A percentile compares a stretch with the other conserved stretches of the same genome.
Evolutionary conservation across 37 sponge, comb jelly and placozoan genomes (phyloP).

Genomic region (Halichondria panicea): DNA sequence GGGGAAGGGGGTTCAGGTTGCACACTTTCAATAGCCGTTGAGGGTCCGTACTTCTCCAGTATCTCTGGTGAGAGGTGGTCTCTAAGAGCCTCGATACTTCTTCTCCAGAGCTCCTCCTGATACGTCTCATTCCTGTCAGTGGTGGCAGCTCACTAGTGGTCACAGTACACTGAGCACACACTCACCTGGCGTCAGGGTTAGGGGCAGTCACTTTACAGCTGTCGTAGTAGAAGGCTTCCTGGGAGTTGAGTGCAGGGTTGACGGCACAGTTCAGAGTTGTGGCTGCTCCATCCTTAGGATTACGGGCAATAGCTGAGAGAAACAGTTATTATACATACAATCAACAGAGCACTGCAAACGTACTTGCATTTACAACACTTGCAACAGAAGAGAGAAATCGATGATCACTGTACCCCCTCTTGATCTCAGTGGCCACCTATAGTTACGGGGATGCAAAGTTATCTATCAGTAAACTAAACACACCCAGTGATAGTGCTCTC

Average conservation of each 20-base stretch:
- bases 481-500: neutral
- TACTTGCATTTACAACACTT: neutral
- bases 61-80: slow-evolving; percentile 46
- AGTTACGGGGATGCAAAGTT: neutral
- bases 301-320: slow-evolving; percentile 1
- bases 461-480: neutral
- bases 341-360: neutral
- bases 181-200: neutral
- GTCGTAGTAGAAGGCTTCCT: slow-evolving; percentile 55
- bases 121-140: slow-evolving; percentile 41
- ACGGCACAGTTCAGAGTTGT: slow-evolving; percentile 76
- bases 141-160: neutral
- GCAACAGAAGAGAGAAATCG: neutral
- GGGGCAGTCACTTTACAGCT: slow-evolving; percentile 12
- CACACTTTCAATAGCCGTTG: no score
- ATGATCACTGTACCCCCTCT: neutral
- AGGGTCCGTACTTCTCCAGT: slow-evolving; percentile 43
- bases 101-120: slow-evolving; percentile 69
- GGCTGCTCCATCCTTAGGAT: slow-evolving; percentile 46
- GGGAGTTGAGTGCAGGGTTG: slow-evolving; percentile 63
- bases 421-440: slow-evolving; percentile 41
- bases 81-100: slow-evolving; percentile 32
- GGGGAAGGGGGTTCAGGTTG: no score
- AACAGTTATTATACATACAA: neutral
- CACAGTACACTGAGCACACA: neutral